Conservation (phyloP, 2,113 vertebrate genomes). For the Origma solitaria region DNA sequence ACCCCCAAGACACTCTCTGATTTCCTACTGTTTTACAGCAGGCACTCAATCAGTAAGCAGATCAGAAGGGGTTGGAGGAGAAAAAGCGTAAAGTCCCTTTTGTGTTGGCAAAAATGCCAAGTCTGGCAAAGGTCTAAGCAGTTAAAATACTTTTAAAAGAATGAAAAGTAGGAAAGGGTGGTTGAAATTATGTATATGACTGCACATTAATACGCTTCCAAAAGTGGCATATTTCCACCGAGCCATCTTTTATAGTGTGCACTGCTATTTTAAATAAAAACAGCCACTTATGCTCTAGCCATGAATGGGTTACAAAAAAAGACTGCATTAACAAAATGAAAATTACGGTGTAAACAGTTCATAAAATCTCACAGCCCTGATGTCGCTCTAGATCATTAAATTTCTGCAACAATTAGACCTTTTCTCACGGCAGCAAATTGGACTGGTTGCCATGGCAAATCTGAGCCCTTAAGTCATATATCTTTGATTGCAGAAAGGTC, state of each 20-base stretch:
- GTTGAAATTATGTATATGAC: constrained; percentile 62
- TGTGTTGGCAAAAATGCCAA: constrained; percentile 63
- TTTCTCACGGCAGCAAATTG: constrained; percentile 99
- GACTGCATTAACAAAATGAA: constrained; percentile 99
- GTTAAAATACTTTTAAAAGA: constrained; percentile 77
- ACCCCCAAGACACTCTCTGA: constrained; percentile 53
- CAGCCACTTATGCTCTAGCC: constrained; percentile 76
- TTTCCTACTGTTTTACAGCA: constrained; percentile 74
- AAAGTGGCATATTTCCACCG: constrained; percentile 50
- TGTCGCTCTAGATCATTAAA: constrained; percentile 99
- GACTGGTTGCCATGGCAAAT: constrained; percentile 99
- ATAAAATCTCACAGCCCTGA: constrained; percentile 99
- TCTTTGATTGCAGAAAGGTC: constrained; percentile 99
- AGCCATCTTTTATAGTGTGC: constrained; percentile 49
- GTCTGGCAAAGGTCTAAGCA: constrained; percentile 72
- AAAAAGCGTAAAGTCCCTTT: constrained; percentile 62
- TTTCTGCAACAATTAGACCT: constrained; percentile 99
- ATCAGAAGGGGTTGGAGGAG: constrained; percentile 60
- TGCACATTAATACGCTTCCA: constrained; percentile 49
- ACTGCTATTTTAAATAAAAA: constrained; percentile 74
- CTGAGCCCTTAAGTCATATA: constrained; percentile 99
- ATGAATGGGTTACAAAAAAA: constrained; percentile 85
- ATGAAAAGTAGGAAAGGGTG: constrained; percentile 60
- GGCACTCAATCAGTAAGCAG: constrained; percentile 71
- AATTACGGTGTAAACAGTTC: constrained; percentile 99